These are phyloP conservation scores for Sciurus vulgaris DNA, from an alignment of 2,797 vertebrate species.

Conservation along the genomic window DNA sequence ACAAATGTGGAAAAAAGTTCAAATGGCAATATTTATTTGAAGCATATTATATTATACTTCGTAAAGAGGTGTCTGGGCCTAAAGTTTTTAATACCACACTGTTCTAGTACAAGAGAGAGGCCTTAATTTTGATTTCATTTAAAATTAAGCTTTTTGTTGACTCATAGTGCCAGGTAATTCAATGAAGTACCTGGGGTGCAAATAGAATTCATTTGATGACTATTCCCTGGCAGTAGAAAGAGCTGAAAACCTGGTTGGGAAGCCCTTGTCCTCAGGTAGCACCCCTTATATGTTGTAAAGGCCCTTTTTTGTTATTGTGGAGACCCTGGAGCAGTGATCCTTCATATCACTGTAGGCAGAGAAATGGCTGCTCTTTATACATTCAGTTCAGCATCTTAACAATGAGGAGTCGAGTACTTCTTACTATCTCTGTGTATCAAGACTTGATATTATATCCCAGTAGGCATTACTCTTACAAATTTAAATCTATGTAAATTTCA, in stretches of 20 bases:
- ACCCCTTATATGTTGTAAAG: constrained; percentile 59
- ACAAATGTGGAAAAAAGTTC: constrained; percentile 57
- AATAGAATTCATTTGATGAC: constrained; percentile 56
- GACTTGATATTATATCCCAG: constrained; percentile 8
- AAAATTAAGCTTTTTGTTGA: constrained; percentile 59
- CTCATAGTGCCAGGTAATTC: constrained; percentile 69
- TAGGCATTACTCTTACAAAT: constrained; percentile 65
- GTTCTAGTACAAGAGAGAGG: constrained; percentile 62
- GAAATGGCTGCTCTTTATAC: constrained; percentile 57
- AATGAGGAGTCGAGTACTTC: constrained; percentile 39
- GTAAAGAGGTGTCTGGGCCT: constrained; percentile 61
- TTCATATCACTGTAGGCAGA: constrained; percentile 47
- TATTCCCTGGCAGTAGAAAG: constrained; percentile 20
- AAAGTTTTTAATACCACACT: constrained; percentile 75
- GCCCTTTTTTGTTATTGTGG: background rate
- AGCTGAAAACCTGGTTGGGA: constrained; percentile 36
- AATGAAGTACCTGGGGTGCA: constrained; percentile 28
- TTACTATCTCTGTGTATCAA: constrained; percentile 52
- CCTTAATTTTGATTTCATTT: constrained; percentile 82
- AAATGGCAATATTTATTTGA: constrained; percentile 57
- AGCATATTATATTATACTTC: background rate
- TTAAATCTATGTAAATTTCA: constrained; percentile 47
- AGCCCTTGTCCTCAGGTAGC: background rate
- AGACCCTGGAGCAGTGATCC: constrained; percentile 42
- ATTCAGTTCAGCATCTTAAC: constrained; percentile 53